Percentiles rank a stretch among this genome's conserved stretches.
phyloP scores from a whole-genome alignment of 2,797 vertebrate species.

The Loriculus beryllinus region DNA sequence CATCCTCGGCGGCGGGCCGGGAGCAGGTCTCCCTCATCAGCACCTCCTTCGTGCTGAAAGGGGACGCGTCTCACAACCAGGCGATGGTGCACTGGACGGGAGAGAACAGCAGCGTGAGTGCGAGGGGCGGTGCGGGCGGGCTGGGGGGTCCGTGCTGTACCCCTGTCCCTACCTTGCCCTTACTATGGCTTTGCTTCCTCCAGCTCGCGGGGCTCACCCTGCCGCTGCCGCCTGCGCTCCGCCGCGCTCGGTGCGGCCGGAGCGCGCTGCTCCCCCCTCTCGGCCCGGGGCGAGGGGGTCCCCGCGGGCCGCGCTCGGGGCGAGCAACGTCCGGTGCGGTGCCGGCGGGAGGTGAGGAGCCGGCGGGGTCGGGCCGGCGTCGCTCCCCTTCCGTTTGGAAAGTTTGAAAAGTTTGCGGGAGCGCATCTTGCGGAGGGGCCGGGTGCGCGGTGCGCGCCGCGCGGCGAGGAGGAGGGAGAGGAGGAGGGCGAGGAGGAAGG shows the following conservation, averaged over 20 bases:
- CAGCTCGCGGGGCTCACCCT: neutral
- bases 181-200: neutral
- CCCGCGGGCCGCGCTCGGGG: neutral
- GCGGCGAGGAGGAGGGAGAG: neutral
- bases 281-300: neutral
- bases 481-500: neutral
- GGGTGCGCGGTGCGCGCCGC: neutral
- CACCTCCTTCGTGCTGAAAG: constrained; percentile 96
- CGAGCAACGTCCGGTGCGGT: neutral
- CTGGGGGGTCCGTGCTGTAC: neutral
- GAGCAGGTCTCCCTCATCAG: constrained; percentile 87
- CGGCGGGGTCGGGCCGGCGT: neutral
- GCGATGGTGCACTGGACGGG: constrained; percentile 99
- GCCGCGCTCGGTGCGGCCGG: neutral
- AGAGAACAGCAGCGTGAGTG: constrained; percentile 98
- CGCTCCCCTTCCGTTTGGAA: neutral
- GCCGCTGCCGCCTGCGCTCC: neutral
- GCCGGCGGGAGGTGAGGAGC: neutral
- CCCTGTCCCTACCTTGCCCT: neutral
- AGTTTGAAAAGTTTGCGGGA: constrained; percentile 55
- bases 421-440: neutral
- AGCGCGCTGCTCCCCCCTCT: neutral
- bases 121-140: neutral
- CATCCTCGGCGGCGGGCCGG: constrained; percentile 62
- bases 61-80: constrained; percentile 97